A percentile compares a stretch with the other conserved stretches of the same genome.
phyloP scores from a whole-genome alignment of 1,140 invertebrate species.

The Formica selysi region DNA sequence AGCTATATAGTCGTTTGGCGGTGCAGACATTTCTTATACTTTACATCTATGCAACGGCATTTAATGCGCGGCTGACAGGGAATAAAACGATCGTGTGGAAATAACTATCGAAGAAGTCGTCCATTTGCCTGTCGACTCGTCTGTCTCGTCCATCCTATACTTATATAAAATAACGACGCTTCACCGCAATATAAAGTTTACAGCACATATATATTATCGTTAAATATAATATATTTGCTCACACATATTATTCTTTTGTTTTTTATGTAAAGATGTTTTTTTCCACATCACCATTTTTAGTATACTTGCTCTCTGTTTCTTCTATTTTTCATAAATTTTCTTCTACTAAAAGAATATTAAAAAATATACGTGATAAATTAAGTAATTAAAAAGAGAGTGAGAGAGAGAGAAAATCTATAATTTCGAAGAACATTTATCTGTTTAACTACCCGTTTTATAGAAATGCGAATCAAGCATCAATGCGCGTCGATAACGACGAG shows the following conservation, averaged over 20 bases:
- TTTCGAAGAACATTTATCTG: neutral
- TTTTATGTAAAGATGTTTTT: neutral
- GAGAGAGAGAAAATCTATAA: neutral
- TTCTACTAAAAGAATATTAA: neutral
- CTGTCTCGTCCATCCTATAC: neutral
- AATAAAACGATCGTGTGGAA: conserved; percentile 11
- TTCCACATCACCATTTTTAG: neutral
- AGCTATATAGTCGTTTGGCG: neutral
- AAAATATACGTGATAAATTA: neutral
- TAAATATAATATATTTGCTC: neutral
- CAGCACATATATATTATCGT: neutral
- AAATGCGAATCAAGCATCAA: neutral
- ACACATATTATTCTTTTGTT: neutral
- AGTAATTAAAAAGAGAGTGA: neutral
- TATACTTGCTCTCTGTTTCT: neutral
- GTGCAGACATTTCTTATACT: conserved; percentile 11
- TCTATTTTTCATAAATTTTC: neutral
- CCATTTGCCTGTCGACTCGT: neutral
- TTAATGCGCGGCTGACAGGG: conserved; percentile 15
- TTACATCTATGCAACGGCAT: neutral
- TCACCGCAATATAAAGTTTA: conserved; percentile 8
- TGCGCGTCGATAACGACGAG: too few relatives aligned
- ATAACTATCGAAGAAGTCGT: conserved; percentile 7
- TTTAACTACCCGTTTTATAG: neutral
- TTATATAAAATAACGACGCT: conserved; percentile 27